A percentile compares a stretch with the other conserved stretches of the same genome.
Evolutionary conservation across 2,113 vertebrate species (phyloP).

Genomic region (Paradisaea rubra): DNA sequence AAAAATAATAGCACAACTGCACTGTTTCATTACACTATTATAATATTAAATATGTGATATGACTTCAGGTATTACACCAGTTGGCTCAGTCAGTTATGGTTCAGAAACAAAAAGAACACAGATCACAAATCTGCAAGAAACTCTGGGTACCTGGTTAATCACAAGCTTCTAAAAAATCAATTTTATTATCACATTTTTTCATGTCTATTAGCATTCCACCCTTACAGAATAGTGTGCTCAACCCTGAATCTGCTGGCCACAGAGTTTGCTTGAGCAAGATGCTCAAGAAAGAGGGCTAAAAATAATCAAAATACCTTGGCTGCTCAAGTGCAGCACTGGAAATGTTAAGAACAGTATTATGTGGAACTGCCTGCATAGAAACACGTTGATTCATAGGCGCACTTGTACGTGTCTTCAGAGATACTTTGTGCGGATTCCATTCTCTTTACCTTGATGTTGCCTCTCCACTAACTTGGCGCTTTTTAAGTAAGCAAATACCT

Average conservation of each 20-base stretch:
- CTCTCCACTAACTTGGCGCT: neutral
- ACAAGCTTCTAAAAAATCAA: neutral
- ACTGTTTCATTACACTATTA: neutral
- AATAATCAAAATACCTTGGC: neutral
- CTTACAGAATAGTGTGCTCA: neutral
- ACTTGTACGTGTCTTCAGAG: neutral
- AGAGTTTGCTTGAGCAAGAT: neutral
- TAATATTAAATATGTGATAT: neutral
- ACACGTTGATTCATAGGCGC: neutral
- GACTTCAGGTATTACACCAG: neutral
- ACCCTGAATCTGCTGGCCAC: neutral
- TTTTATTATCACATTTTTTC: neutral
- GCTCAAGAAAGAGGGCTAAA: neutral
- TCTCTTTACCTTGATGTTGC: neutral
- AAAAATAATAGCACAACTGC: neutral
- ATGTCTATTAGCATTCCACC: neutral
- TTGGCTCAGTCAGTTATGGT: neutral
- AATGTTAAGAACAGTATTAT: neutral
- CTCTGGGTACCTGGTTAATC: neutral
- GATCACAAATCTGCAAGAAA: neutral
- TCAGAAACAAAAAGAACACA: neutral
- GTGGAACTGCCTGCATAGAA: neutral
- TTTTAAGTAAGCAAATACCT: neutral
- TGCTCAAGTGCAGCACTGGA: neutral
- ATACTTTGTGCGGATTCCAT: neutral